Base-by-base conservation (phyloP, 1,140 invertebrate species). In the Aethina tumida region DNA sequence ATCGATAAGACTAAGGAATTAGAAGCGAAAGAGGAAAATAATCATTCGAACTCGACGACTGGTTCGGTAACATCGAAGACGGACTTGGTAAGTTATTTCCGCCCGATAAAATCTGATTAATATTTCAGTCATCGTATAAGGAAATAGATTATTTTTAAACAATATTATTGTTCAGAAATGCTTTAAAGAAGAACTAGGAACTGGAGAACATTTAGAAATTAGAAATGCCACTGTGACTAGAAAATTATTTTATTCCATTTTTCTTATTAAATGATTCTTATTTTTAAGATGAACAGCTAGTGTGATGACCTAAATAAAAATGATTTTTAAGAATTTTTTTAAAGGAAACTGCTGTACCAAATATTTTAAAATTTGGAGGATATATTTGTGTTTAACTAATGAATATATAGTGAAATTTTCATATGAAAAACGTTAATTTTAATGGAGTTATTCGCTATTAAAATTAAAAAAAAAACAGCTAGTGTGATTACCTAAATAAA, bases 1-100 rank as follows among this genome's bases (percentile, higher is more conserved):
- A n/a, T n/a, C n/a, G n/a, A n/a, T n/a, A n/a, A 37, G 35, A 25
- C 35, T 9, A 37, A 37, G 35, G 35, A 37, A 37, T 37, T 37
- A 14, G 35, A 18, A 27, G 25, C 19, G 12, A 37, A 37, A 29
- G 21, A 29, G 18, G 35, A 37, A 28, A 37, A 19, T 37, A 37
- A 28, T 10, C 25, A 15, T 37, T 37, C 35, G 8, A 27, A 29
- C 21, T 37, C 35, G 2, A 26, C 26, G 4, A 26, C 20, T 13
- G 21, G 13, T 12, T 27, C 17, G 12, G 21, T 25, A 3, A 37
- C 21, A 7, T 17, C 24, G 4, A 37, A 37, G 22, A 17, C 8
- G 12, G 24, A 37, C 20, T n/a, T 17, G 35, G 35, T 37, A 28
- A 37, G 35, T 37, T 26, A n/a, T n/a, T n/a, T n/a, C n/a, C n/a